Evolutionary conservation across 2,113 vertebrate species (phyloP).

Genomic region (Oreochromis tanganicae): DNA sequence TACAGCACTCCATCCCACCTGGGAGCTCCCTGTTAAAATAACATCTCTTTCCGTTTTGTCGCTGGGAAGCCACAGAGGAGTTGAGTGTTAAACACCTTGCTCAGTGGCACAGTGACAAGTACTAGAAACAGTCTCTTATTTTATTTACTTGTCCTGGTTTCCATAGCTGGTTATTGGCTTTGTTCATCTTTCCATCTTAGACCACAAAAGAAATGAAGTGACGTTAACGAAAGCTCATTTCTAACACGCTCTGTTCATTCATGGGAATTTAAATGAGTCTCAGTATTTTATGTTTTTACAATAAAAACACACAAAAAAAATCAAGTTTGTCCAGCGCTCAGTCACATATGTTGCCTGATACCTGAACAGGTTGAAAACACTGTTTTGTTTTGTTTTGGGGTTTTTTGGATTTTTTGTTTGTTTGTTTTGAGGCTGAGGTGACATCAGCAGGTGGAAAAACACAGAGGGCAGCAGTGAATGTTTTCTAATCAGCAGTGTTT

Average conservation of each 20-base stretch:
- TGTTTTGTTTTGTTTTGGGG: background rate
- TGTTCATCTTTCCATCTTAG: background rate
- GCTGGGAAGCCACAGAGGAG: background rate
- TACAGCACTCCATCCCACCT: background rate
- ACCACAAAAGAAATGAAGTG: background rate
- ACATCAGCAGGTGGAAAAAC: background rate
- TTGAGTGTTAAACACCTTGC: background rate
- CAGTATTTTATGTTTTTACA: background rate
- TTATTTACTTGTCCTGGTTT: background rate
- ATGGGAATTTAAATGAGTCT: background rate
- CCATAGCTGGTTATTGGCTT: background rate
- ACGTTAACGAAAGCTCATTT: background rate
- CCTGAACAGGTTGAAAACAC: background rate
- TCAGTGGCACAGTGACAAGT: background rate
- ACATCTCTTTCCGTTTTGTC: accelerated
- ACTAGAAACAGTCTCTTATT: background rate
- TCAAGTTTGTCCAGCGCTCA: background rate
- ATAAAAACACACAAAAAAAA: background rate
- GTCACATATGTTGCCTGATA: background rate
- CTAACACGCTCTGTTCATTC: background rate
- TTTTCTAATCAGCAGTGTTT: background rate
- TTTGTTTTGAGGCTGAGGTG: background rate
- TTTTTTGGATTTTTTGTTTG: background rate
- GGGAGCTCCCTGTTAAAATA: background rate
- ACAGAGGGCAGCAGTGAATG: background rate